phyloP scores from a whole-genome alignment of 2,797 vertebrate genomes.

The Dermochelys coriacea region DNA sequence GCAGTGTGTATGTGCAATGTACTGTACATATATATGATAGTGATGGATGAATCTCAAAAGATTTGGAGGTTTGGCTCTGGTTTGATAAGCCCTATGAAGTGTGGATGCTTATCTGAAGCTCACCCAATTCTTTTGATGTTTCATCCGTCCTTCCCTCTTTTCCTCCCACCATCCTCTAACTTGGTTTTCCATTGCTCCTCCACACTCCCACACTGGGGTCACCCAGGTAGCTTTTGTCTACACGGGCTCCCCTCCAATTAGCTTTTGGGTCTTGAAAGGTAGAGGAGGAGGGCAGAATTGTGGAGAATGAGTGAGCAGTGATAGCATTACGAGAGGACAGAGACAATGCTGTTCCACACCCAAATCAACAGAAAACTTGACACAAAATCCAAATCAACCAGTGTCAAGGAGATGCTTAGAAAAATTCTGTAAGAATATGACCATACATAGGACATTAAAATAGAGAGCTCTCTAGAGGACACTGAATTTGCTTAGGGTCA shows the following conservation, averaged over 20 bases:
- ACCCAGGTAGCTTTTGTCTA: background rate
- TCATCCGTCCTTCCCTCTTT: background rate
- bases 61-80: background rate
- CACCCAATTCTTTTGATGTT: conserved; percentile 8
- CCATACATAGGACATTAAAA: background rate
- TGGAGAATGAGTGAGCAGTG: background rate
- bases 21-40: background rate
- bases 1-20: background rate
- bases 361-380: fast-evolving
- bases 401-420: background rate
- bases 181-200: background rate
- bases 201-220: background rate
- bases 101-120: conserved; percentile 38
- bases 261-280: background rate
- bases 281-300: background rate
- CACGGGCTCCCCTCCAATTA: background rate
- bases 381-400: background rate
- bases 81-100: conserved; percentile 14
- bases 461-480: background rate
- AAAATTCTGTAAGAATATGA: background rate
- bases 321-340: background rate
- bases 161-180: background rate
- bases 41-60: background rate
- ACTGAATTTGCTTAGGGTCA: background rate
- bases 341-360: fast-evolving